Percentiles rank a stretch among this genome's conserved stretches.
phyloP scores from a whole-genome alignment of 2,113 vertebrate genomes.

The Phoenicopterus ruber region DNA sequence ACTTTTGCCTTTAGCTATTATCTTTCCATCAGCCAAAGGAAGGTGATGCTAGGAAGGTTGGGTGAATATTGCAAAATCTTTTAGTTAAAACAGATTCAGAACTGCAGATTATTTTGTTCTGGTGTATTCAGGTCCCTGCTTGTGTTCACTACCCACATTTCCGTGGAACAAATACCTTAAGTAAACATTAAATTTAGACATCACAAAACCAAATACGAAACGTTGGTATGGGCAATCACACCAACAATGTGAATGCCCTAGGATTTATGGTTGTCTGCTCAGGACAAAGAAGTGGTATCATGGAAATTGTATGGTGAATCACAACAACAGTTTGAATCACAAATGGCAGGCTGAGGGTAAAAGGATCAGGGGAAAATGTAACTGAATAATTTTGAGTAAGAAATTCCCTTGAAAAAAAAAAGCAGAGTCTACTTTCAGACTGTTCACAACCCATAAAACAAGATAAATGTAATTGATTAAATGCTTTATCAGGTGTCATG shows the following conservation, averaged over 20 bases:
- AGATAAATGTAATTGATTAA: not conserved
- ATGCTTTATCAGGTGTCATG: not conserved
- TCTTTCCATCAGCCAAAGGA: not conserved
- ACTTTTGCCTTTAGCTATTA: not conserved
- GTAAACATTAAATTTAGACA: not conserved
- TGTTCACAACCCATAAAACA: not conserved
- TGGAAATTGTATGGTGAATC: not conserved
- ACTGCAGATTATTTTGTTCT: not conserved
- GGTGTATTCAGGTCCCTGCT: not conserved
- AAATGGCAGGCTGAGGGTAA: not conserved
- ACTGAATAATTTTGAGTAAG: not conserved
- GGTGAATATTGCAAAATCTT: not conserved
- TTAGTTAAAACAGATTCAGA: not conserved
- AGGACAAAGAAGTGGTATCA: not conserved
- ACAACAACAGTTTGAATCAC: not conserved
- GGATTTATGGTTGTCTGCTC: not conserved
- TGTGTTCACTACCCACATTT: not conserved
- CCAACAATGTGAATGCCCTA: not conserved
- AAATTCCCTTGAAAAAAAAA: not conserved
- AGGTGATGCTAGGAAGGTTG: not conserved
- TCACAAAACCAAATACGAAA: not conserved
- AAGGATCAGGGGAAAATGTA: not conserved
- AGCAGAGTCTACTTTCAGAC: not conserved
- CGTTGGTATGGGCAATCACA: not conserved
- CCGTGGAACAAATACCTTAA: not conserved